phyloP scores from a whole-genome alignment of 2,888 invertebrate species.

The Andrena trimmerana region DNA sequence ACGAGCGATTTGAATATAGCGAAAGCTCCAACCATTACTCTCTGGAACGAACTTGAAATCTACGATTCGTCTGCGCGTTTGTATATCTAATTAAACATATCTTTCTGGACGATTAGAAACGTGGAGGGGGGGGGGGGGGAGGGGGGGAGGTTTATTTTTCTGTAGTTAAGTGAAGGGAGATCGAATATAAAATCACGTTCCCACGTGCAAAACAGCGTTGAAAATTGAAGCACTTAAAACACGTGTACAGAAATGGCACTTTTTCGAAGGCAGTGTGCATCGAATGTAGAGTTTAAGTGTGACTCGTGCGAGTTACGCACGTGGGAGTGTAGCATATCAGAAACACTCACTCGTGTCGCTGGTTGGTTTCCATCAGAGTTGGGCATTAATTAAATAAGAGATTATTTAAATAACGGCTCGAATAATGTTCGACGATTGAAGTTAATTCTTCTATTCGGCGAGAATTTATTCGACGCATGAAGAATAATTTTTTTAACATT shows the following conservation, averaged over 20 bases:
- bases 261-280: too few relatives aligned
- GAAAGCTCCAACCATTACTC: background rate
- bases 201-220: too few relatives aligned
- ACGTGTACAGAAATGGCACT: too few relatives aligned
- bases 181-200: background rate
- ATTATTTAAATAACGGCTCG: too few relatives aligned
- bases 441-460: too few relatives aligned
- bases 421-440: too few relatives aligned
- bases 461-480: too few relatives aligned
- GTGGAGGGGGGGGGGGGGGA: background rate
- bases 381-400: too few relatives aligned
- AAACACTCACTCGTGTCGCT: background rate
- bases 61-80: background rate
- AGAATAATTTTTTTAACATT: too few relatives aligned
- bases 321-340: constrained; percentile 10
- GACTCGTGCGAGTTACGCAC: too few relatives aligned
- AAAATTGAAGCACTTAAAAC: too few relatives aligned
- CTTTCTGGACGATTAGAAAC: constrained; percentile 7
- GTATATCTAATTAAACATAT: constrained; percentile 36
- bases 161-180: background rate
- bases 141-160: constrained; percentile 15
- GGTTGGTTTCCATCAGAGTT: background rate
- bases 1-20: constrained; percentile 13
- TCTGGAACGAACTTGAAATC: background rate
- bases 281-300: too few relatives aligned